Base-by-base conservation (phyloP, 2,797 vertebrate species). In the Cossypha heuglini region DNA sequence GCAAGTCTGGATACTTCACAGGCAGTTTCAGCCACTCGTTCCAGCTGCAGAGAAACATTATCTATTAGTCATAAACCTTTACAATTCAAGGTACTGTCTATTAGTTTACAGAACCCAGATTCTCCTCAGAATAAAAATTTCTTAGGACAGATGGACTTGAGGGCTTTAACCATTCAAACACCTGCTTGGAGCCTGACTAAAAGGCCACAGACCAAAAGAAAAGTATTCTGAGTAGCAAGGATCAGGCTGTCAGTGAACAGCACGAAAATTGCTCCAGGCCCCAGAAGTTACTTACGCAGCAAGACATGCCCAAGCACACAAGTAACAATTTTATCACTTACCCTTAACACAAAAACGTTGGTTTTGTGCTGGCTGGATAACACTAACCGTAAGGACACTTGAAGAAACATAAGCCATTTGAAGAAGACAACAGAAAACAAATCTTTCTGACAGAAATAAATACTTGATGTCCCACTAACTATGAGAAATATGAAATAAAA, bases 11-110 rank as follows among this genome's bases (percentile, higher is more conserved):
- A 88, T 99, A 99, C 91, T 99, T 99, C 94, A 99, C 99, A 3
- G 99, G 99, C 59, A 99, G 97, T 88, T 99, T 98, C 54, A 99
- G 97, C 99, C 99, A 99, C 91, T 99, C 99, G 3, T 99, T 99
- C 99, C 99, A 99, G 97, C 99, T 99, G 94, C 21, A 91, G 13
- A 62, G 64, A 94, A 77, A 95, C 4, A 78, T 2, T 14, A 15
- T 13, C 11, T n/a, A 33, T 94, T 77, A 95, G 42, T 29, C 42
- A 72, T 6, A 68, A 75, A 62, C 4, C 21, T 33, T 69, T 28
- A 29, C 8, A 77, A 33, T 38, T 64, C 35, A 77, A 29, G 11
- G 45, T 78, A 61, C 9, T 71, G 33, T 42, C 8, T 37, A 17
- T 28, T 18, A 78, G 12, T 49, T 84, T 63, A 84, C 5, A 77